Evolutionary conservation across 1,140 invertebrate species (phyloP).

Genomic region (Leptinotarsa undecemlineata): DNA sequence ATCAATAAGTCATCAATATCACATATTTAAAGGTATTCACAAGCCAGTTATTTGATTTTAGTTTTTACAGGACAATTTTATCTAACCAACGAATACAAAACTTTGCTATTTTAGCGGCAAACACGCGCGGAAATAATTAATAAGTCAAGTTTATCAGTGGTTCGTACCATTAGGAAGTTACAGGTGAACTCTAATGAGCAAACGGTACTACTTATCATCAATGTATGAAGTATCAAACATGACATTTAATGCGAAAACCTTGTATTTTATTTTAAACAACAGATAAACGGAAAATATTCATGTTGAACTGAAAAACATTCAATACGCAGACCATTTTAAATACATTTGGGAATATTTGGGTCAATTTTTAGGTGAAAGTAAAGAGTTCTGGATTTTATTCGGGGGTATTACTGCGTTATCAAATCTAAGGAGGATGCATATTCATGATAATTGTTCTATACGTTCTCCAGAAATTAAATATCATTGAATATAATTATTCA

Average conservation of each 20-base stretch:
- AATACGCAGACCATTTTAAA: too few relatives aligned
- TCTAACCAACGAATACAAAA: neutral
- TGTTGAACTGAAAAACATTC: neutral
- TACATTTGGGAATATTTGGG: too few relatives aligned
- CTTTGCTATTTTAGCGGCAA: neutral
- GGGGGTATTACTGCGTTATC: too few relatives aligned
- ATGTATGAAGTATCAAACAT: neutral
- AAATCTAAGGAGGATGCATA: too few relatives aligned
- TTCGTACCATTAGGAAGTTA: neutral
- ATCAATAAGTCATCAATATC: too few relatives aligned
- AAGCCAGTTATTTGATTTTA: neutral
- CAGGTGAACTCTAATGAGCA: neutral
- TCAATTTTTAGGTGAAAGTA: too few relatives aligned
- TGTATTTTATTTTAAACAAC: neutral
- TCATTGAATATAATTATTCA: too few relatives aligned
- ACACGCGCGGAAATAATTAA: neutral
- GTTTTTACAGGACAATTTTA: neutral
- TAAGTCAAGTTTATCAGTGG: neutral
- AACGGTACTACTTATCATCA: neutral
- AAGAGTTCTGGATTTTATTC: too few relatives aligned
- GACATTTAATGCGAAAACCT: neutral
- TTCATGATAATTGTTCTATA: too few relatives aligned
- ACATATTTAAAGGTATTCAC: too few relatives aligned
- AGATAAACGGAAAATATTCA: neutral
- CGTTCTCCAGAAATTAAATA: too few relatives aligned